Evolutionary conservation across 2,797 vertebrate genomes (phyloP), one percentile per base, ranked within the genome.

Genomic region (Brachymystax lenok): DNA sequence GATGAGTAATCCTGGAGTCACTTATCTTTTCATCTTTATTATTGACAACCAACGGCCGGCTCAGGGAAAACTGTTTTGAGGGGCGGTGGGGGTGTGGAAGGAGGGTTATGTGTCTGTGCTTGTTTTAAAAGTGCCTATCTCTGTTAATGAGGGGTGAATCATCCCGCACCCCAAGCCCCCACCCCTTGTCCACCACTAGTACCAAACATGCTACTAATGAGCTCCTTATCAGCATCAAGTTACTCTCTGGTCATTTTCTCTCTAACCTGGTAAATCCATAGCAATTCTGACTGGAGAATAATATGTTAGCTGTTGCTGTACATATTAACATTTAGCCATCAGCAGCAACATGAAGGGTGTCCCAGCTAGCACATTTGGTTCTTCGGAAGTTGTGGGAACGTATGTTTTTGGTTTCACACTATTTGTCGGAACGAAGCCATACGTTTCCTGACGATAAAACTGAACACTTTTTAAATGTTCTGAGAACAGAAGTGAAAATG

Each of bases 91-190:
- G 46, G 17, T 70, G 71, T 67, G 77, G 63, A 76, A 33, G 21
- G 50, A 52, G 16, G 33, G 33, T 67, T 83, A 78, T 80, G 77
- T 80, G 80, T 84, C 80, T 82, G 61, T 1, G 80, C 0, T 2
- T 77, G 84, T 85, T 79, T 86, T 56, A 28, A 80, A 88, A 84
- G 81, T 80, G 81, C 88, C 85, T 77, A 86, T 82, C 79, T 87
- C 74, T 84, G 80, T 83, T 76, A 74, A 84, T 84, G 86, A 89
- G 74, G 87, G 86, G 75, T 91, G 87, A 91, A 89, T 91, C 46
- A 71, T 71, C 46, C 2, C 10, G 2, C 8, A 28, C 54, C 71
- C 51, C 30, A n/a, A n/a, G n/a, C 30, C 4, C 12, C 4, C 10
- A 30, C 56, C 71, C 30, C 17, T 21, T 61, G 12, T 13, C 72